Evolutionary conservation across 2,888 invertebrate genomes (phyloP), one percentile per base, ranked within the genome.

Genomic region (Rhamphomyia laevipes): DNA sequence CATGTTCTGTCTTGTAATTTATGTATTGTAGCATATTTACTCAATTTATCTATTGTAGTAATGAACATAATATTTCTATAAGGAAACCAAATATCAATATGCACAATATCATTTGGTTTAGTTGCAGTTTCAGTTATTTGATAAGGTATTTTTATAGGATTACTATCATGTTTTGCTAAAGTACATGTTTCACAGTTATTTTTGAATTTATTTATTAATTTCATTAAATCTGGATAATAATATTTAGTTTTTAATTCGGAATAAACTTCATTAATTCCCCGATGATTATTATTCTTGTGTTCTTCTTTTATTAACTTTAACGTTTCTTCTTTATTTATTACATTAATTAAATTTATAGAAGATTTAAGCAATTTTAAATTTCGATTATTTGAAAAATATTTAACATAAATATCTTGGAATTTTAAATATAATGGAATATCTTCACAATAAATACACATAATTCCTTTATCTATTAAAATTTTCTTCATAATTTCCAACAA

Each of bases 141-240:
- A 15, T 54, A 53, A 37, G 49, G 47, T 2, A 50, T 49, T 41
- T 51, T 45, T 35, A 51, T 42, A 13, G 58, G 56, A 35, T 55
- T 47, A 15, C 55, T 16, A 45, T 57, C 54, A 40, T 54, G 56
- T 47, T 56, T 57, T 15, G 51, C 50, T 45, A 49, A 49, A 48
- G 50, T 47, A 31, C 56, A 56, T 35, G 46, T 46, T 42, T 51
- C 47, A 17, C 57, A 54, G 13, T 55, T 51, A 10, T 41, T 41
- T 18, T 16, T 52, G 47, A 15, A 52, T 16, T 52, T 33, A 33
- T 38, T 23, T 16, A 55, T 52, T 37, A 47, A 46, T 41, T 52
- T 43, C 17, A 21, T 33, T 44, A 55, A 43, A 42, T 52, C 5
- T 21, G 21, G 21, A 21, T 21, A 21, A 21, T 4, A 21, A 21